Conservation (phyloP, 2,113 vertebrate species). For the Ptilonorhynchus violaceus region DNA sequence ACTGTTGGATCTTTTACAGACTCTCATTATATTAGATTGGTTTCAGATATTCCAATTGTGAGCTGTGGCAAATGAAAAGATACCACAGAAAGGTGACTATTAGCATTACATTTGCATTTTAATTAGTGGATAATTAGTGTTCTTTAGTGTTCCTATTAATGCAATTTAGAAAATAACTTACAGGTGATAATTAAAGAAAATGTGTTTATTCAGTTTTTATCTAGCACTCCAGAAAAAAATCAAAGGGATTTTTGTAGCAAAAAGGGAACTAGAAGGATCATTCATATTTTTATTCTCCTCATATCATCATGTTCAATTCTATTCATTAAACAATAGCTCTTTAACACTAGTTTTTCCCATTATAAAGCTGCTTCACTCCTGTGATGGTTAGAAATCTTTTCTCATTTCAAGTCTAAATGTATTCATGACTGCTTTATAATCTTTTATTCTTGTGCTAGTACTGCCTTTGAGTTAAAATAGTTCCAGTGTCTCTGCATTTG, state of each 20-base stretch:
- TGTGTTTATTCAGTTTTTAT: not conserved
- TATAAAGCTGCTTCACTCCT: not conserved
- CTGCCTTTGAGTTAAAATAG: not conserved
- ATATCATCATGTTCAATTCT: not conserved
- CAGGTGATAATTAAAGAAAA: constrained; percentile 15
- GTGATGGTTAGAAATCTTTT: not conserved
- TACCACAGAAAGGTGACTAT: not conserved
- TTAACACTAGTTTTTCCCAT: not conserved
- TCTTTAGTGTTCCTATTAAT: not conserved
- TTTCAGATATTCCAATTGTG: not conserved
- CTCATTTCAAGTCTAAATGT: not conserved
- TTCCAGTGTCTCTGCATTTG: not conserved
- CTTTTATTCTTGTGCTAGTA: not conserved
- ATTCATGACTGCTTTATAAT: not conserved
- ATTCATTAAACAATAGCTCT: not conserved
- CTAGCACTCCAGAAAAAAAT: not conserved
- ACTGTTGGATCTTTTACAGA: not conserved
- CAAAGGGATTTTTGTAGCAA: not conserved
- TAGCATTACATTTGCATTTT: not conserved
- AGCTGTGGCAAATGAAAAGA: not conserved
- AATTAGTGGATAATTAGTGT: not conserved
- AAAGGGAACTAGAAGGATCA: not conserved
- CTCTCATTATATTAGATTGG: not conserved
- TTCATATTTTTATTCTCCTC: not conserved
- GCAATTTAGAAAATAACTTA: not conserved